A percentile compares a stretch with the other conserved stretches of the same genome.
Evolutionary conservation across 2,888 invertebrate genomes (phyloP).

Genomic region (Furcula furcula): DNA sequence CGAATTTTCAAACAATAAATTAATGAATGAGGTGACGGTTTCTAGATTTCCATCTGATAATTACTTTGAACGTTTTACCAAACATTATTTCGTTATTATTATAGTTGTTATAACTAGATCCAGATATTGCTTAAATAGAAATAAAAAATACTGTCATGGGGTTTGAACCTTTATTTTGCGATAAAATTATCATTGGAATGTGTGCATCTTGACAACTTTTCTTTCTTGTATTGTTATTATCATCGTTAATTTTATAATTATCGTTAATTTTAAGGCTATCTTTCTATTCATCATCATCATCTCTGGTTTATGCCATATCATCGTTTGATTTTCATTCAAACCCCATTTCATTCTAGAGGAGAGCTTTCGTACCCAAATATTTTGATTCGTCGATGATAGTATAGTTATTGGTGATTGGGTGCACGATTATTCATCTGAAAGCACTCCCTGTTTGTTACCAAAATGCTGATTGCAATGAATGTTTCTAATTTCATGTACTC

Average conservation of each 20-base stretch:
- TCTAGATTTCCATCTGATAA: conserved; percentile 30
- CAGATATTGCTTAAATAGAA: conserved; percentile 58
- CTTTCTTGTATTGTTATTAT: conserved; percentile 49
- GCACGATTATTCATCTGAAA: conserved; percentile 72
- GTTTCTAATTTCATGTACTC: conserved; percentile 24
- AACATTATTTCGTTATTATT: conserved; percentile 26
- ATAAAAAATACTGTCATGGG: conserved; percentile 68
- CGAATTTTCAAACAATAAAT: conserved; percentile 16
- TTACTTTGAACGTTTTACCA: conserved; percentile 18
- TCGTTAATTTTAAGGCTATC: conserved; percentile 53
- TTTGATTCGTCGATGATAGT: conserved; percentile 30
- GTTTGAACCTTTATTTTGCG: conserved; percentile 77
- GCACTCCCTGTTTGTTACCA: conserved; percentile 69
- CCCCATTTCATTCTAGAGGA: conserved; percentile 78
- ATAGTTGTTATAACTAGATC: conserved; percentile 44
- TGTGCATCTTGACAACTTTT: conserved; percentile 82
- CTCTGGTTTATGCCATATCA: conserved; percentile 46
- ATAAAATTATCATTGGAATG: conserved; percentile 71
- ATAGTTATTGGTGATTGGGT: conserved; percentile 71
- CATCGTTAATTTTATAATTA: too few species aligned
- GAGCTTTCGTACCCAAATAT: conserved; percentile 63
- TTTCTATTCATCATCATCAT: conserved; percentile 58
- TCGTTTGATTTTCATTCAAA: conserved; percentile 71
- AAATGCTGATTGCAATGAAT: conserved; percentile 64
- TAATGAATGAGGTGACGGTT: conserved; percentile 48